phyloP scores from a whole-genome alignment of 2,888 invertebrate genomes.

The Nomada hirtipes region DNA sequence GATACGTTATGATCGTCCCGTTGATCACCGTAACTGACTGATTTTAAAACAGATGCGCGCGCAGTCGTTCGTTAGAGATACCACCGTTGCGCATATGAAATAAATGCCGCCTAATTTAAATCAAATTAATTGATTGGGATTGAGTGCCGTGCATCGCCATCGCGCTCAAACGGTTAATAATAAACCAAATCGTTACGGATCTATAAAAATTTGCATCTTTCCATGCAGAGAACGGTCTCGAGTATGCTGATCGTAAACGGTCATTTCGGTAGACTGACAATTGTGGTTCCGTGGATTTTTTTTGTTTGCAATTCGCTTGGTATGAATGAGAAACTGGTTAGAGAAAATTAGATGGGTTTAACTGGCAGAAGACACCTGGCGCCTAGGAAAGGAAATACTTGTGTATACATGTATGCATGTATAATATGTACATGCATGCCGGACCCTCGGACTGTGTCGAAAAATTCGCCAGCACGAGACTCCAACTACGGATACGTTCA shows the following conservation, averaged over 20 bases:
- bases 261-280: constrained; percentile 25
- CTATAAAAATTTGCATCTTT: not conserved
- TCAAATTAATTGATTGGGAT: not conserved
- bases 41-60: constrained; percentile 12
- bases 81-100: not conserved
- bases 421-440: not conserved
- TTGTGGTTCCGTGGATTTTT: constrained; percentile 48
- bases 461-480: constrained; percentile 77
- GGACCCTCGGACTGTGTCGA: constrained; percentile 58
- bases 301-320: constrained; percentile 45
- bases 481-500: constrained; percentile 78
- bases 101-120: not conserved
- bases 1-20: not conserved
- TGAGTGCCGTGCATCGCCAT: not conserved
- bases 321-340: constrained; percentile 69
- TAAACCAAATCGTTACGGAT: not conserved
- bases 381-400: constrained; percentile 80
- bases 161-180: not conserved
- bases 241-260: constrained; percentile 29
- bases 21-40: not conserved
- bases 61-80: not conserved
- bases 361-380: constrained; percentile 80
- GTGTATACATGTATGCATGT: constrained; percentile 44
- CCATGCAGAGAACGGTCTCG: not conserved
- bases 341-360: constrained; percentile 71